Evolutionary conservation across 2,797 vertebrate genomes (phyloP), one percentile per base, ranked within the genome.

Genomic region (Poeciliopsis paucimaculata): DNA sequence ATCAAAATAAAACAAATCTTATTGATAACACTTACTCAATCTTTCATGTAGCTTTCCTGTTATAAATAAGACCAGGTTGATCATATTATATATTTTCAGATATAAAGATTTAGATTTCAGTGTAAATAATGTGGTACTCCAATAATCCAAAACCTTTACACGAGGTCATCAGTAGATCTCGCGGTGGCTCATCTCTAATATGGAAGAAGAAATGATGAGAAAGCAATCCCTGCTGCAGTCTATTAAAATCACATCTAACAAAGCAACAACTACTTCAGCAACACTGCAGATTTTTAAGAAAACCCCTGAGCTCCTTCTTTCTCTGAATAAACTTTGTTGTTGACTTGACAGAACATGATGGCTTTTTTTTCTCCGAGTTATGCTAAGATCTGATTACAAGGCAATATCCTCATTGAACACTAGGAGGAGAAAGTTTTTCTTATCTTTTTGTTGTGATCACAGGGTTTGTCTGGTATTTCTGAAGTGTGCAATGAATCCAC

Each of bases 321-420:
- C 53, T 15, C 36, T 18, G 18, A 28, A 46, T 34, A 51, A 84
- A 81, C 43, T 82, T 80, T 74, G 70, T 85, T 74, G 31, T 81
- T 86, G 82, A 88, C 64, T 70, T 10, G 86, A 85, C 82, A 81
- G 73, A 85, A 80, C 39, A 7, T 0, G 51, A 73, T 71, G 41
- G 51, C 2, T 60, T 87, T 82, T 77, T 20, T 49, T 2, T 1
- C 46, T 7, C 73, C 3, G 4, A 68, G 68, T 80, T 82, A 74
- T 78, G 84, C 85, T 80, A 85, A 28, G 31, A 13, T 45, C 46
- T 85, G 84, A 85, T 86, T 84, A 85, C 82, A 80, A 62, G 53
- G 60, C 68, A 49, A 47, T 36, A 74, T 73, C 55, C 47, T 76
- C 72, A 49, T 64, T 20, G 45, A 71, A 46, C 41, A 80, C 64